These are phyloP conservation scores for Hedychridium roseum DNA, from an alignment of 2,888 invertebrate species.

Conservation along the genomic window DNA sequence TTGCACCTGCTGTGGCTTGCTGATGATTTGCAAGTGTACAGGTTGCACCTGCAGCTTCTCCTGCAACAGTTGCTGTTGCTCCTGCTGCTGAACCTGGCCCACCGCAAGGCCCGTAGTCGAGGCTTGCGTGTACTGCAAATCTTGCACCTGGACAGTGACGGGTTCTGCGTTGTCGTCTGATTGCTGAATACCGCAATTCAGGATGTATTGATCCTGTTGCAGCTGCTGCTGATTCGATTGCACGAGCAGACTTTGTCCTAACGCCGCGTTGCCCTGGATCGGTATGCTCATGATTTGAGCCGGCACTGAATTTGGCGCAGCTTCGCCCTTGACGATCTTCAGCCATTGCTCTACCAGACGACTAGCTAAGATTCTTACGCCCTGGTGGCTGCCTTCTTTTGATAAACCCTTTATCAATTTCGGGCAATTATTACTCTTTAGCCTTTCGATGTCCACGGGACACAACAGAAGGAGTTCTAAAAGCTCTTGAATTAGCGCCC, in stretches of 20 bases:
- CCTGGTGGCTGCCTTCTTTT: constrained; percentile 81
- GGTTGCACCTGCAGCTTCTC: constrained; percentile 32
- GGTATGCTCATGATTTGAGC: constrained; percentile 64
- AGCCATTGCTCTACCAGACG: constrained; percentile 90
- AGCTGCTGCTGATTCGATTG: constrained; percentile 22
- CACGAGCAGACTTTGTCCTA: constrained; percentile 18
- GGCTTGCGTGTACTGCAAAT: constrained; percentile 34
- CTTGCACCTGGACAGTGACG: constrained; percentile 42
- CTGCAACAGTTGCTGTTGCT: constrained; percentile 27
- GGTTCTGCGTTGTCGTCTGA: constrained; percentile 20
- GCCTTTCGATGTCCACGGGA: constrained; percentile 88
- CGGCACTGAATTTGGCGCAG: constrained; percentile 63
- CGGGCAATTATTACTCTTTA: constrained; percentile 91
- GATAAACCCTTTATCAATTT: constrained; percentile 89
- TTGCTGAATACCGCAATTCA: constrained; percentile 30
- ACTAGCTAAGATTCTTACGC: constrained; percentile 78
- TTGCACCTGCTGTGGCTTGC: constrained; percentile 38
- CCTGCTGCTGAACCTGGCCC: constrained; percentile 25
- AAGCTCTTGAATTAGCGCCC: constrained; percentile 87
- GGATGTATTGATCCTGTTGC: constrained; percentile 27
- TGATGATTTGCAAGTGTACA: constrained; percentile 40
- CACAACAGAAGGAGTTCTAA: constrained; percentile 84
- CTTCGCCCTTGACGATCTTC: constrained; percentile 84
- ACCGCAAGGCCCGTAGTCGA: constrained; percentile 21
- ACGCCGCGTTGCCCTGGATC: constrained; percentile 43